A percentile compares a stretch with the other conserved stretches of the same genome.
Evolutionary conservation across 2,888 invertebrate genomes (phyloP).

Genomic region (Chirona hameri): DNA sequence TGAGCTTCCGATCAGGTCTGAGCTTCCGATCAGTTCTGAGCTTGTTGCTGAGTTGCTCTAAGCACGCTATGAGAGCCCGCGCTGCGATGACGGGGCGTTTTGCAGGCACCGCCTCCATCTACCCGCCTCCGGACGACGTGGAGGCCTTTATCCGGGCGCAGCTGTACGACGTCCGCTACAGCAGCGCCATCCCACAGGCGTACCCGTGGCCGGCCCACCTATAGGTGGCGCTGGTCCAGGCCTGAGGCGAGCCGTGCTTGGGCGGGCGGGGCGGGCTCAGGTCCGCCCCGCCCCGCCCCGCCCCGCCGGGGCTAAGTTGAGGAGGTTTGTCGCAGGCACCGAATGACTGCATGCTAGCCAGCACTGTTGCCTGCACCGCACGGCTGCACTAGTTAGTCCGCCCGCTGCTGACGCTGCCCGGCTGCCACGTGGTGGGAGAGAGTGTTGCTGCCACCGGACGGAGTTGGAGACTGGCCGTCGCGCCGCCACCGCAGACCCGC

Average conservation of each 20-base stretch:
- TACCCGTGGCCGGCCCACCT: constrained; percentile 43
- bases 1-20: too few relatives aligned
- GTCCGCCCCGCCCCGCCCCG: too few relatives aligned
- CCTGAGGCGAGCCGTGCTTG: too few relatives aligned
- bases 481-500: too few relatives aligned
- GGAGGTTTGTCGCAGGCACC: neutral
- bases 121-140: constrained; percentile 55
- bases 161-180: constrained; percentile 46
- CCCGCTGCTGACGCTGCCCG: too few relatives aligned
- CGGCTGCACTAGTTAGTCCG: neutral
- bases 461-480: too few relatives aligned
- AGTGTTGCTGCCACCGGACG: too few relatives aligned
- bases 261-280: too few relatives aligned
- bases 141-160: constrained; percentile 50
- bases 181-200: constrained; percentile 41
- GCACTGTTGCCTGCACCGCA: neutral
- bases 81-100: neutral
- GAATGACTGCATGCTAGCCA: neutral
- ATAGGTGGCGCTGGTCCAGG: neutral
- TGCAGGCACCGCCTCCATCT: constrained; percentile 50
- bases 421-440: too few relatives aligned
- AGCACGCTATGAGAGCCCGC: neutral
- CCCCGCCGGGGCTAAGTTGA: neutral
- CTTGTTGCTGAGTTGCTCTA: too few relatives aligned
- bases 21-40: too few relatives aligned